Conservation (phyloP, 2,888 invertebrate species). For the Dexiosoma caninum region DNA sequence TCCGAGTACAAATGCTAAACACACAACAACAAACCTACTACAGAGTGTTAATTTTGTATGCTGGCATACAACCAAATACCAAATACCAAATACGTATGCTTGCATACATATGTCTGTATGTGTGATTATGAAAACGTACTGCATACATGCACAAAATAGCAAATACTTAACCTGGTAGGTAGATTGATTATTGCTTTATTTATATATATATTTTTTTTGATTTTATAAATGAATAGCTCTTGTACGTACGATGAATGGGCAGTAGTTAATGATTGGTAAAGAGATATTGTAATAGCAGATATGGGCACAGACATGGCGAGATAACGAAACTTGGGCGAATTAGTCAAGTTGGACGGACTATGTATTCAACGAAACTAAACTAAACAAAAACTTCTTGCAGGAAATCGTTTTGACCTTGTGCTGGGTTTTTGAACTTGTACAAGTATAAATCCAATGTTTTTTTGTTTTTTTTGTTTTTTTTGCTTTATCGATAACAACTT, state of each 20-base stretch:
- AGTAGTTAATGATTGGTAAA: slow-evolving; percentile 7
- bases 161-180: slow-evolving; percentile 37
- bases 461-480: no score
- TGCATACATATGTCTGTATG: not conserved
- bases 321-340: slow-evolving; percentile 22
- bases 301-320: slow-evolving; percentile 7
- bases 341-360: slow-evolving; percentile 6
- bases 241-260: slow-evolving; percentile 9
- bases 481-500: not conserved
- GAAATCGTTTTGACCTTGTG: slow-evolving; percentile 50
- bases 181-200: no score
- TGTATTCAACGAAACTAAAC: not conserved
- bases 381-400: slow-evolving; percentile 16
- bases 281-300: slow-evolving; percentile 45
- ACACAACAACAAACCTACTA: not conserved
- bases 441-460: slow-evolving; percentile 1
- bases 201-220: no score
- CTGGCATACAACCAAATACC: not conserved
- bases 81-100: not conserved
- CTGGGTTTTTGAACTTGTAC: slow-evolving; percentile 47
- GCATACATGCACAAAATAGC: not conserved
- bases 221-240: slow-evolving; percentile 17
- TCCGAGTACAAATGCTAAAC: slow-evolving; percentile 44
- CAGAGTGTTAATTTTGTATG: slow-evolving; percentile 28
- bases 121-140: not conserved